phyloP scores from a whole-genome alignment of 2,888 invertebrate genomes.

The Sarcophaga variegata region DNA sequence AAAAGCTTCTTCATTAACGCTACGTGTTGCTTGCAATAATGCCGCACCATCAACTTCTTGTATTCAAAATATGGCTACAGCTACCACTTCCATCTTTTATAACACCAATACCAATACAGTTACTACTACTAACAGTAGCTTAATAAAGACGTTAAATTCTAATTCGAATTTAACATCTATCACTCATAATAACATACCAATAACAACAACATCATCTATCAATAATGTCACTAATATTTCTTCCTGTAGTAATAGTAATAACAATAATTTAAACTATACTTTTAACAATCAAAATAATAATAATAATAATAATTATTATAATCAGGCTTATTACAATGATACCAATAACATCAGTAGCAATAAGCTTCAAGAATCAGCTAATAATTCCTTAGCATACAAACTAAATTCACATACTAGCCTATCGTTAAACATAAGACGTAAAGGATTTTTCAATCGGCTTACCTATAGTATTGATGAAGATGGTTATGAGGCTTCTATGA shows the following conservation, averaged over 20 bases:
- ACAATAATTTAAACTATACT: slow-evolving; percentile 66
- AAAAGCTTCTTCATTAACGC: slow-evolving; percentile 63
- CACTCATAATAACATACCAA: slow-evolving; percentile 45
- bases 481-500: slow-evolving; percentile 59
- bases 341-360: slow-evolving; percentile 43
- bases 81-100: slow-evolving; percentile 50
- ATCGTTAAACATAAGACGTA: slow-evolving; percentile 75
- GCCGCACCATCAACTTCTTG: slow-evolving; percentile 59
- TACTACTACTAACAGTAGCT: slow-evolving; percentile 53
- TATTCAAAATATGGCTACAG: slow-evolving; percentile 52
- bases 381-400: slow-evolving; percentile 45
- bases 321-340: slow-evolving; percentile 56
- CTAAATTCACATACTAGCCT: slow-evolving; percentile 49
- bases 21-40: slow-evolving; percentile 69
- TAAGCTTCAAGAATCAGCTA: slow-evolving; percentile 51
- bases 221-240: slow-evolving; percentile 57
- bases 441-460: slow-evolving; percentile 77
- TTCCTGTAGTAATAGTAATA: slow-evolving; percentile 44
- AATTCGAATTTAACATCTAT: slow-evolving; percentile 55
- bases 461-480: slow-evolving; percentile 77
- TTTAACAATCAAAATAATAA: slow-evolving; percentile 51
- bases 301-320: slow-evolving; percentile 20
- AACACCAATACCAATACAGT: slow-evolving; percentile 31
- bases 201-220: slow-evolving; percentile 45
- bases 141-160: slow-evolving; percentile 55